Evolutionary conservation across 2,797 vertebrate genomes (phyloP).

Genomic region (Pangasius larnaudii): DNA sequence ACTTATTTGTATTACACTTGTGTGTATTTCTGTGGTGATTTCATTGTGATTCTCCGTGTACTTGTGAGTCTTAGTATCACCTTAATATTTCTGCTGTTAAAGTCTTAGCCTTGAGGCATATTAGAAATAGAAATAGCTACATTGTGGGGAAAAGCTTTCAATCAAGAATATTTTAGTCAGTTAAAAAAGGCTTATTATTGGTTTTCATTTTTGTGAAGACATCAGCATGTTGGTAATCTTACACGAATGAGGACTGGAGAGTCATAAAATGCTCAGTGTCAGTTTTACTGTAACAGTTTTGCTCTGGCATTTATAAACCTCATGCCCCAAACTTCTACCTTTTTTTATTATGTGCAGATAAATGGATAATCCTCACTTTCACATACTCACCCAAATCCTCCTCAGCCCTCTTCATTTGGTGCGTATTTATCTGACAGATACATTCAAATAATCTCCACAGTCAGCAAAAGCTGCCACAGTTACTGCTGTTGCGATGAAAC

Average conservation of each 20-base stretch:
- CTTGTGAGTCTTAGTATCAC: not conserved
- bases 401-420: constrained; percentile 33
- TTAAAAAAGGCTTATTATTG: not conserved
- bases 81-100: not conserved
- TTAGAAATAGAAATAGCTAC: not conserved
- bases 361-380: constrained; percentile 48
- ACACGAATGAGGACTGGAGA: not conserved
- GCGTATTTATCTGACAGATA: constrained; percentile 65
- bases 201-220: not conserved
- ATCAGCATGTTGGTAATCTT: not conserved
- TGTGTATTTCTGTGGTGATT: not conserved
- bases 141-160: not conserved
- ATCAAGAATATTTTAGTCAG: not conserved
- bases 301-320: constrained; percentile 9
- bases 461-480: constrained; percentile 56
- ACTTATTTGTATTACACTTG: not conserved
- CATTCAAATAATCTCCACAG: constrained; percentile 54
- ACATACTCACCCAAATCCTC: constrained; percentile 33
- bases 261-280: not conserved
- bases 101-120: not conserved
- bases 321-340: constrained; percentile 5
- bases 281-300: constrained; percentile 19
- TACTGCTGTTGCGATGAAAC: constrained; percentile 54
- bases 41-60: not conserved
- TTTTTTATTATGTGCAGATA: constrained; percentile 44